Evolutionary conservation across 2,797 vertebrate genomes (phyloP), one percentile per base, ranked within the genome.

Genomic region (Sciurus vulgaris): DNA sequence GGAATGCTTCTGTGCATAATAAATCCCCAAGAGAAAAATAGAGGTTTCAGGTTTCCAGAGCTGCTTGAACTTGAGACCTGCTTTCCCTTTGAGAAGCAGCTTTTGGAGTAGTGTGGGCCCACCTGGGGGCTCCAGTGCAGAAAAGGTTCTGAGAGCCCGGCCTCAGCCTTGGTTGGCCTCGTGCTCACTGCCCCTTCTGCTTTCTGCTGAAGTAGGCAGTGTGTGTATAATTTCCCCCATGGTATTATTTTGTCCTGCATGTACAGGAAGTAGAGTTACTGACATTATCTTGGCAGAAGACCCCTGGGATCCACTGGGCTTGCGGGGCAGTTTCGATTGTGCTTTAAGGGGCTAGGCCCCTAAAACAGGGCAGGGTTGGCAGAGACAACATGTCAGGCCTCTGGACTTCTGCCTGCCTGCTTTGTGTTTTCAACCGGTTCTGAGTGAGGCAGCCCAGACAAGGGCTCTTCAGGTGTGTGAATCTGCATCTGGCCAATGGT

Each of bases 111-210:
- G 63, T n/a, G 35, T 30, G n/a, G 44, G 13, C 6, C 20, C 14
- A 0, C 2, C 17, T 11, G 26, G 41, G 35, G 56, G 7, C 14
- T 15, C 17, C 65, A 3, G 8, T 30, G 0, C 1, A 2, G 44
- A 51, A 38, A 38, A 44, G 22, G 26, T 38, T 86, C 30, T 67
- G 70, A 41, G 54, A 6, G 38, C 38, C 35, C 35, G 51, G 3
- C 51, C 12, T 77, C 67, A 38, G 38, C 8, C 41, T 10, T 22
- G n/a, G 33, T 10, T 56, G 38, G 8, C 41, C 65, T 70, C 6
- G 2, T 1, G 26, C 22, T 47, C 20, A 35, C 56, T 7, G 0
- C 4, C 4, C 11, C 22, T 78, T 30, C 38, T 4, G 4, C n/a
- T 74, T 69, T 47, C 73, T 35, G 9, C 65, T 17, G 59, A 35